Evolutionary conservation across 2,113 vertebrate genomes (phyloP), one percentile per base, ranked within the genome.

Genomic region (Pseudonaja textilis): DNA sequence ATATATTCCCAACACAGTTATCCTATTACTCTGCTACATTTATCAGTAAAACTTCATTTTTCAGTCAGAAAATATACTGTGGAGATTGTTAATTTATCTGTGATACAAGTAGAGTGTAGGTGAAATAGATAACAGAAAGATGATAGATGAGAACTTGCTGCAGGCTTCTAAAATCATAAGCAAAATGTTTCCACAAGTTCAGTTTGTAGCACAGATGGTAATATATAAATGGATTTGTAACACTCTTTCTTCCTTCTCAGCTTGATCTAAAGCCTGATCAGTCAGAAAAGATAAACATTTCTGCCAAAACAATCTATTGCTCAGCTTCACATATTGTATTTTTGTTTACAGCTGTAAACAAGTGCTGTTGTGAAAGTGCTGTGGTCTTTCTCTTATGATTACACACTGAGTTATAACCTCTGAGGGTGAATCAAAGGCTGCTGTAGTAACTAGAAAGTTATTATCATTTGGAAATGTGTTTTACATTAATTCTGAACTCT

Each of bases 1-100:
- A 81, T 81, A 42, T 81, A 81, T 81, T 42, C 74, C 74, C 18
- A 42, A 42, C 74, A 81, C 7, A 81, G 34, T 81, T 81, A 22
- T 81, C 74, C 34, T 81, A 81, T 81, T 81, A 81, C 74, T 81
- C 34, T 81, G 34, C 39, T 81, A 42, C 34, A 25, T n/a, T 74
- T 69, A 90, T 45, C 59, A 34, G 59, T 64, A 45, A 69, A 50
- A 64, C 47, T 47, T 34, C 20, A 54, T 9, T n/a, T 47, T 90
- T 50, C 45, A 90, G 50, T 52, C 29, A 52, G n/a, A 74, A 29
- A 55, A 22, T 54, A 20, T 42, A 39, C n/a, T 52, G 29, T 64
- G 91, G 34, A 87, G 69, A 88, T 69, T 12, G 85, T n/a, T 64
- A 64, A 88, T 92, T 92, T 92, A 86, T 92, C 42, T 34, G 5